A percentile compares a stretch with the other conserved stretches of the same genome.
These are phyloP conservation scores for Otocyon megalotis DNA, from an alignment of 2,113 vertebrate genomes.

Conservation along the genomic window DNA sequence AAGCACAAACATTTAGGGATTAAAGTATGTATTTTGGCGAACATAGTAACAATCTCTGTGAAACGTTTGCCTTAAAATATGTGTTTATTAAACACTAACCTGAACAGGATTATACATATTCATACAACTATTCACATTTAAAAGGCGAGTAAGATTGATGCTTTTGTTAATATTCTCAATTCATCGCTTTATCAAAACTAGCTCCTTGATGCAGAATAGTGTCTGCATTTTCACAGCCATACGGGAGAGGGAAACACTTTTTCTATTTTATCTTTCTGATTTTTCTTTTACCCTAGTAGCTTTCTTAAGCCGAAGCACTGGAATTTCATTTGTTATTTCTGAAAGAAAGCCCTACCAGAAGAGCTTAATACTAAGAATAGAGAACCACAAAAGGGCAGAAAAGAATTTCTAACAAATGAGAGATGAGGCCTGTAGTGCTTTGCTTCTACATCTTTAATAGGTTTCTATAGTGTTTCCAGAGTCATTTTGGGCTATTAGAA, in stretches of 20 bases:
- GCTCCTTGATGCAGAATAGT: not conserved
- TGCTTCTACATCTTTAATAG: not conserved
- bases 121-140: conserved; percentile 10
- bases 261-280: not conserved
- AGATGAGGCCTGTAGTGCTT: not conserved
- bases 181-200: not conserved
- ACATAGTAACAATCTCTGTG: not conserved
- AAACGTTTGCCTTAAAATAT: conserved; percentile 33
- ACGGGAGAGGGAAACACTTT: not conserved
- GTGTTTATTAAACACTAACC: not conserved
- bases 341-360: not conserved
- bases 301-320: not conserved
- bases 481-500: not conserved
- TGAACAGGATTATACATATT: not conserved
- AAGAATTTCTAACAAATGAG: conserved; percentile 5
- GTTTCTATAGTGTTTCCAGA: not conserved
- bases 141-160: not conserved
- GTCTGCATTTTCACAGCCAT: not conserved
- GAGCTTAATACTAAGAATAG: not conserved
- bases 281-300: not conserved
- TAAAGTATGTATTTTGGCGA: not conserved
- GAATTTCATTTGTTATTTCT: not conserved
- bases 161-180: conserved; percentile 36
- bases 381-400: not conserved
- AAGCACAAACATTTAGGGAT: not conserved